These are phyloP conservation scores for Fringilla coelebs DNA, from an alignment of 2,797 vertebrate species.

Conservation along the genomic window DNA sequence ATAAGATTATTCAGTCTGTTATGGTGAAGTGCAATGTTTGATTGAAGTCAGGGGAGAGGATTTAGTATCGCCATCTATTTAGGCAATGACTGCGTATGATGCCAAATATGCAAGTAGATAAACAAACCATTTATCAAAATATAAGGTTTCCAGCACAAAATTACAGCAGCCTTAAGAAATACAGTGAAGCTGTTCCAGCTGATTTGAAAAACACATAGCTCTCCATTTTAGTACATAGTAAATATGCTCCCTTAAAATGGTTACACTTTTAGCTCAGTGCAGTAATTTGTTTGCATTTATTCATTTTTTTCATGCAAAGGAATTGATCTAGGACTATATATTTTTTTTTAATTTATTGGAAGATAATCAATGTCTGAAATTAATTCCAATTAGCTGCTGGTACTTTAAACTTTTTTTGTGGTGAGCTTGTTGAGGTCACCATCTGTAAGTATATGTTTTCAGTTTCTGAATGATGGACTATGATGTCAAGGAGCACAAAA, in stretches of 20 bases:
- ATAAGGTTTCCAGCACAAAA: background rate
- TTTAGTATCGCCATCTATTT: background rate
- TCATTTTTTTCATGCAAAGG: background rate
- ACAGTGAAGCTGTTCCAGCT: background rate
- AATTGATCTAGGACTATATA: background rate
- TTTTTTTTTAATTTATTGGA: background rate
- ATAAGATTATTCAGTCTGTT: background rate
- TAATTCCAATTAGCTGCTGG: background rate
- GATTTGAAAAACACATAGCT: background rate
- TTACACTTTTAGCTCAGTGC: background rate
- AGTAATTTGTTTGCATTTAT: background rate
- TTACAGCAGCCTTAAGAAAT: background rate
- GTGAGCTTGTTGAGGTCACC: background rate
- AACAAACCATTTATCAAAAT: conserved; percentile 3
- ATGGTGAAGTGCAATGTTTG: background rate
- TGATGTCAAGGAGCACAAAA: background rate
- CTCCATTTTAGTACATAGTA: background rate
- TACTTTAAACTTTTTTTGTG: background rate
- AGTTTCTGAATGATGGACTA: background rate
- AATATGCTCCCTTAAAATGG: background rate
- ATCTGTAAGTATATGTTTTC: background rate
- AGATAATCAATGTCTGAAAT: background rate
- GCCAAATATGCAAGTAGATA: conserved; percentile 22
- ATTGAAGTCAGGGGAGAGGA: background rate
- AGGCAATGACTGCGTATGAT: background rate